Conservation (phyloP, 2,888 invertebrate genomes). For the Linyphia triangularis region DNA sequence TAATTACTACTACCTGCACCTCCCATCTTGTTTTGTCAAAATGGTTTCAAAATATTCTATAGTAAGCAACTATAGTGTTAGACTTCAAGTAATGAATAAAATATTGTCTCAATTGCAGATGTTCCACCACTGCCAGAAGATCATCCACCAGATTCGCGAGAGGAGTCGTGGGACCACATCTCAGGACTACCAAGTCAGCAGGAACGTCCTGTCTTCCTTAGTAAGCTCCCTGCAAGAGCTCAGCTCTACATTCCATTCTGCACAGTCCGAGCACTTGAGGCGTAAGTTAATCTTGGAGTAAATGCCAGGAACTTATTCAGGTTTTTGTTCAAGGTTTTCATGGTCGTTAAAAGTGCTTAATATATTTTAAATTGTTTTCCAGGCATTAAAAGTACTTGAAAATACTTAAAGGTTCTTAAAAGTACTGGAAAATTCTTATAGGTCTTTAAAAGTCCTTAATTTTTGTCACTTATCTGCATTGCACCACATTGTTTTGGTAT, state of each 20-base stretch:
- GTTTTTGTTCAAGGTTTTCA: not conserved
- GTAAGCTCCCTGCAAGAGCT: conserved; percentile 93
- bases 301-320: no score
- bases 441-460: not conserved
- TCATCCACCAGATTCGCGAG: conserved; percentile 83
- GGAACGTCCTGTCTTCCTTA: conserved; percentile 91
- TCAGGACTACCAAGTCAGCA: conserved; percentile 88
- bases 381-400: no score
- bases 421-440: not conserved
- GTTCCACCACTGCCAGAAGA: conserved; percentile 82
- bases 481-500: no score
- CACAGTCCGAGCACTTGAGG: conserved; percentile 91
- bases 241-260: conserved; percentile 89
- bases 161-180: conserved; percentile 81
- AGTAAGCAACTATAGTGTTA: no score
- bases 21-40: no score
- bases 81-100: not conserved
- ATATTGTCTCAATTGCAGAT: conserved; percentile 80
- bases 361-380: no score
- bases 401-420: no score
- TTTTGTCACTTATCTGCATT: no score
- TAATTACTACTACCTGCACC: no score
- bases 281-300: conserved; percentile 81
- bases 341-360: no score
- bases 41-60: no score